A percentile compares a stretch with the other conserved stretches of the same genome.
Evolutionary conservation across 2,797 vertebrate species (phyloP).

Genomic region (Natrix natrix): DNA sequence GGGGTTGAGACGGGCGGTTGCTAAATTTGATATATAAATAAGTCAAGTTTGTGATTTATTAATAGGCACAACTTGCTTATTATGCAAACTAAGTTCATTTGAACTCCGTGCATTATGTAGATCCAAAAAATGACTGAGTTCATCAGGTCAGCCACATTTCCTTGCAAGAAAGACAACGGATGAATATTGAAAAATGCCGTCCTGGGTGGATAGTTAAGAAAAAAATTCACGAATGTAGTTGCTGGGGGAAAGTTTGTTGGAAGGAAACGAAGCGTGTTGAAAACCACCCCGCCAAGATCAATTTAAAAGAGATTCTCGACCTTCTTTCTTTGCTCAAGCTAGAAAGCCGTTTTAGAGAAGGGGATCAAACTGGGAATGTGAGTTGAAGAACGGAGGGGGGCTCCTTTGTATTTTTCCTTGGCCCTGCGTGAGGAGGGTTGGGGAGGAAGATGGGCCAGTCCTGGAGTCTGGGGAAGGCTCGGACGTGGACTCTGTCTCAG

Average conservation of each 20-base stretch:
- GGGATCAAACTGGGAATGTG: neutral
- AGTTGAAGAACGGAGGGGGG: neutral
- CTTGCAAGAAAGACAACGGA: neutral
- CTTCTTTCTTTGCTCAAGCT: neutral
- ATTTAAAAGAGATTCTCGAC: neutral
- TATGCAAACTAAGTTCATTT: neutral
- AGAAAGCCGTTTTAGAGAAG: neutral
- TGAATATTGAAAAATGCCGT: neutral
- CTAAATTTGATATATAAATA: no score
- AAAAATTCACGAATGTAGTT: neutral
- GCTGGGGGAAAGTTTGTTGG: neutral
- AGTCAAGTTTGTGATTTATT: neutral
- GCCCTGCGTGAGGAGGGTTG: no score
- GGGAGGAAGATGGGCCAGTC: no score
- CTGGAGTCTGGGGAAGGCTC: no score
- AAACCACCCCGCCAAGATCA: neutral
- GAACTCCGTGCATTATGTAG: neutral
- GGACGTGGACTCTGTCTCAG: no score
- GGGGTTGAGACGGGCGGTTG: no score
- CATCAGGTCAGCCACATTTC: neutral
- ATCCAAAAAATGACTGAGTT: neutral
- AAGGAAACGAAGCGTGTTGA: accelerated
- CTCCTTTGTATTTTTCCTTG: no score
- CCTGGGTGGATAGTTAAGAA: neutral
- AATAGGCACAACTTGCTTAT: neutral